A percentile compares a stretch with the other conserved stretches of the same genome.
Conservation (phyloP, 2,113 vertebrate genomes). For the Grammomys surdaster region DNA sequence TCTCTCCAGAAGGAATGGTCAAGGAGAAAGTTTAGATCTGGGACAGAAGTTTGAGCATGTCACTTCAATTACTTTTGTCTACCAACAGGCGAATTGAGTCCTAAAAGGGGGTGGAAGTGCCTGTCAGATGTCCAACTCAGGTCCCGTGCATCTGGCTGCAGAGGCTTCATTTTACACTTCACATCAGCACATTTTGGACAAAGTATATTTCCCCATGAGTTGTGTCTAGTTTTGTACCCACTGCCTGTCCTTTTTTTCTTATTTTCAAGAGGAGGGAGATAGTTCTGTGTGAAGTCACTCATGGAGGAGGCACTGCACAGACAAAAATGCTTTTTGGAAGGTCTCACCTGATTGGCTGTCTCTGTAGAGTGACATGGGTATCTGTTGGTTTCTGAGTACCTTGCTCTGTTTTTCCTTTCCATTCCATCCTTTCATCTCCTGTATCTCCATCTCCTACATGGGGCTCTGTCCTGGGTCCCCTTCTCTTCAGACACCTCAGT, state of each 20-base stretch:
- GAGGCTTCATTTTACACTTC: background rate
- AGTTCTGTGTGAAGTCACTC: background rate
- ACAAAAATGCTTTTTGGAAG: background rate
- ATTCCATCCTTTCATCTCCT: background rate
- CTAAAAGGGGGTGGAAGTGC: background rate
- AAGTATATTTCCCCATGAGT: background rate
- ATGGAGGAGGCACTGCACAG: background rate
- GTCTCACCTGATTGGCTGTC: background rate
- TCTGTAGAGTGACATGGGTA: background rate
- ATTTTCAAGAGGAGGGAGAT: background rate
- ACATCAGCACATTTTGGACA: background rate
- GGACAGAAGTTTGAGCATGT: background rate
- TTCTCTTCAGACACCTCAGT: background rate
- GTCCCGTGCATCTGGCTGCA: background rate
- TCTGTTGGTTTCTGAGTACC: background rate
- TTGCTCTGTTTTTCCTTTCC: background rate
- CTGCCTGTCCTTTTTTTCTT: background rate
- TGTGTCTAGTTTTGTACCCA: background rate
- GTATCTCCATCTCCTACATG: background rate
- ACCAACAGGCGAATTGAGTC: conserved; percentile 31
- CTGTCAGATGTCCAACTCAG: background rate
- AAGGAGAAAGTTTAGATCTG: background rate
- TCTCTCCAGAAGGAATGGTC: background rate
- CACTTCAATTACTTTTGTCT: background rate
- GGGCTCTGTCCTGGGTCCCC: background rate